These are phyloP conservation scores for Pilophorus perplexus DNA, from an alignment of 2,888 invertebrate genomes.

Conservation along the genomic window DNA sequence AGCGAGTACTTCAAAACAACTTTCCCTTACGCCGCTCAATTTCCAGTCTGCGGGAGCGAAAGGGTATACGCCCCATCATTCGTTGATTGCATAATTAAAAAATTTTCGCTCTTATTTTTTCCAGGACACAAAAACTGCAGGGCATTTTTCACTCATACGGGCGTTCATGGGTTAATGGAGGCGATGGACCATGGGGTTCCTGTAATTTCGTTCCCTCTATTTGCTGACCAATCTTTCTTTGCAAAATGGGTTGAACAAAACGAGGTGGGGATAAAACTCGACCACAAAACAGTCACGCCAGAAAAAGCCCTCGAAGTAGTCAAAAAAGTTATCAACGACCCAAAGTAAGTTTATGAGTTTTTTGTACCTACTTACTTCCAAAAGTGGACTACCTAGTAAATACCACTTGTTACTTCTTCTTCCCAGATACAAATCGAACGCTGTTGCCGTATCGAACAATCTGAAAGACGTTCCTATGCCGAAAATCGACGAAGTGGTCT, in stretches of 20 bases:
- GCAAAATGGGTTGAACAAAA: constrained; percentile 51
- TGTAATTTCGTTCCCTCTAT: constrained; percentile 48
- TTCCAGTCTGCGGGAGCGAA: no score
- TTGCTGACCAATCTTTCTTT: constrained; percentile 52
- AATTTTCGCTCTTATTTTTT: no score
- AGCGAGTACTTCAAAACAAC: no score
- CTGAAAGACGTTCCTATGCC: constrained; percentile 14
- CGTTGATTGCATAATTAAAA: not conserved
- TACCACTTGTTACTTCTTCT: not conserved
- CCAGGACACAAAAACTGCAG: constrained; percentile 43
- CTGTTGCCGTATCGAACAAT: not conserved
- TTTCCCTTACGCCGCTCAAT: no score
- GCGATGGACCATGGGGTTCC: constrained; percentile 59
- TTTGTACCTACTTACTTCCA: no score
- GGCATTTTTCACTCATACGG: constrained; percentile 45
- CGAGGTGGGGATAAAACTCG: constrained; percentile 15
- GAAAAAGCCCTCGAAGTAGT: not conserved
- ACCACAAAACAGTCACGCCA: constrained; percentile 5
- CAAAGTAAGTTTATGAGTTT: no score
- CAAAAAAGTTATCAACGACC: not conserved
- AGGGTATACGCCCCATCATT: no score
- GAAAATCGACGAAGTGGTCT: not conserved
- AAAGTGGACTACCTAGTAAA: no score
- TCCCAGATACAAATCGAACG: constrained; percentile 22
- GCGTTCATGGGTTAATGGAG: constrained; percentile 45